phyloP scores from a whole-genome alignment of 2,797 vertebrate species.

The Hylomyscus alleni region DNA sequence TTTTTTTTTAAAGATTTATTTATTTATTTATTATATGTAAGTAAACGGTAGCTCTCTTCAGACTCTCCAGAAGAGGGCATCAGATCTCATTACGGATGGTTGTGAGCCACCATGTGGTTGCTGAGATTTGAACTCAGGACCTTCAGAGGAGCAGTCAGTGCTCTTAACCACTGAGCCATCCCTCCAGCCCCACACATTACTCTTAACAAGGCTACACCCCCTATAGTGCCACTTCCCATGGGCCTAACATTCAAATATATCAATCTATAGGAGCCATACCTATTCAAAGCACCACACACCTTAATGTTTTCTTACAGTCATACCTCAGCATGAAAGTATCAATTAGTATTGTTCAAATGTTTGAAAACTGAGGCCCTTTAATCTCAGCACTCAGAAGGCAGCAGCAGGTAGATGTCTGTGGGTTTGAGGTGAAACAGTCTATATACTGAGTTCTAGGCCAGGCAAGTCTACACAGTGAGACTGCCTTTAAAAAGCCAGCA shows the following conservation, averaged over 20 bases:
- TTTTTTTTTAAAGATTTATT: too few relatives aligned
- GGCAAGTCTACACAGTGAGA: not conserved
- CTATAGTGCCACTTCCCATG: not conserved
- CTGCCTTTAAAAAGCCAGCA: not conserved
- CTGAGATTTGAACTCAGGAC: too few relatives aligned
- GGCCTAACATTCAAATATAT: not conserved
- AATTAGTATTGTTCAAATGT: not conserved
- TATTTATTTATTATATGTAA: too few relatives aligned
- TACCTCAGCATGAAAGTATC: not conserved
- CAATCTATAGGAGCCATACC: not conserved
- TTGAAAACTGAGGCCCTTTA: not conserved
- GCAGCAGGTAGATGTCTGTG: not conserved
- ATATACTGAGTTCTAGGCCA: not conserved
- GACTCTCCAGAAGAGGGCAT: too few relatives aligned
- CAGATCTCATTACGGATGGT: too few relatives aligned
- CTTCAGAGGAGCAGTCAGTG: too few relatives aligned
- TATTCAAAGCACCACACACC: not conserved
- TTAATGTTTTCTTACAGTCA: not conserved
- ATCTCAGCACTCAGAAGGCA: not conserved
- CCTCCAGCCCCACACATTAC: not conserved
- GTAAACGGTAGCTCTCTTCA: too few relatives aligned
- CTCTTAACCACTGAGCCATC: too few relatives aligned
- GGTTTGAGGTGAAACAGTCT: not conserved
- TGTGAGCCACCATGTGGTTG: too few relatives aligned
- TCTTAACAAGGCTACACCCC: not conserved